Conservation (phyloP, 92 coral and sea anemone species). For the Epizoanthus scotinus region DNA sequence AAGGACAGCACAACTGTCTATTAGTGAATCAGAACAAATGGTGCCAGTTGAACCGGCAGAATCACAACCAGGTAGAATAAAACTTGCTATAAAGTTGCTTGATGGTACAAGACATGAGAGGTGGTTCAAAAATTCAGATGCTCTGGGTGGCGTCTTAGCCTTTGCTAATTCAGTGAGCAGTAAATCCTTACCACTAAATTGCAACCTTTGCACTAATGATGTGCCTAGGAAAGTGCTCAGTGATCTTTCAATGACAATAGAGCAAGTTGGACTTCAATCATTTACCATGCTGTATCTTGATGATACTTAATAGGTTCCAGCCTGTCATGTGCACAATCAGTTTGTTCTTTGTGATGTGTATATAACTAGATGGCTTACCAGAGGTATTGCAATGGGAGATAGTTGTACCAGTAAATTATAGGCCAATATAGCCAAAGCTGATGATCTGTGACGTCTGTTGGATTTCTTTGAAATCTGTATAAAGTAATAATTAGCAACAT, state of each 20-base stretch:
- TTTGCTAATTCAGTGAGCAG: slow-evolving; percentile 60
- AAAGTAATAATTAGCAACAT: too few relatives aligned
- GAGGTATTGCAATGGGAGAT: too few relatives aligned
- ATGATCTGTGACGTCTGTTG: too few relatives aligned
- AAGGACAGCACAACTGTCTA: slow-evolving; percentile 29
- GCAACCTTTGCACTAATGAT: slow-evolving; percentile 79
- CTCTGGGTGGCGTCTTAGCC: slow-evolving; percentile 68
- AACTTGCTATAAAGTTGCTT: slow-evolving; percentile 78
- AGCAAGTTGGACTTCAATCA: slow-evolving; percentile 68
- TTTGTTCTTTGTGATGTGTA: too few relatives aligned
- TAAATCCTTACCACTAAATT: slow-evolving; percentile 54
- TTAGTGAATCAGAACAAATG: neutral
- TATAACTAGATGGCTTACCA: too few relatives aligned
- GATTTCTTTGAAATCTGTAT: too few relatives aligned
- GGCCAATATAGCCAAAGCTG: too few relatives aligned
- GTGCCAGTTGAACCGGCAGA: slow-evolving; percentile 76
- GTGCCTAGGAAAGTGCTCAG: slow-evolving; percentile 77
- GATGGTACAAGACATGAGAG: slow-evolving; percentile 91
- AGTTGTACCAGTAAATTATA: too few relatives aligned
- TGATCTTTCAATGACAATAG: slow-evolving; percentile 63
- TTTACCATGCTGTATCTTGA: slow-evolving; percentile 86
- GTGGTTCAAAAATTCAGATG: slow-evolving; percentile 72
- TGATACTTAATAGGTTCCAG: slow-evolving; percentile 40
- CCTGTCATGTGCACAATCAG: too few relatives aligned
- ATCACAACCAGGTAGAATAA: slow-evolving; percentile 59